Evolutionary conservation across 53 echinoderm and acorn worm species (phyloP).

Genomic region (Hippasteria phrygiana): DNA sequence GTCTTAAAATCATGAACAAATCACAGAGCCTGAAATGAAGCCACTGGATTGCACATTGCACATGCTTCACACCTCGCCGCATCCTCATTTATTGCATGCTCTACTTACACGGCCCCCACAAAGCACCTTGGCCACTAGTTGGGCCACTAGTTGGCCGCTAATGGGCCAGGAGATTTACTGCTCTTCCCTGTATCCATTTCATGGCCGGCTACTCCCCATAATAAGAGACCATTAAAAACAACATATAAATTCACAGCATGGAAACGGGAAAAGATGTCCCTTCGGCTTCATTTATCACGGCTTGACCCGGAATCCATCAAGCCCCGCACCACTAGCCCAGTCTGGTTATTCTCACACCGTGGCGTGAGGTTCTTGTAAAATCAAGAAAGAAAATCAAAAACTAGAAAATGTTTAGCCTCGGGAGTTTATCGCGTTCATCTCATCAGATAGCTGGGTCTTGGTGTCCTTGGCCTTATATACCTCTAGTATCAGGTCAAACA

Average conservation of each 20-base stretch:
- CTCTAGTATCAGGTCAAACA: conserved; percentile 4
- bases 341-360: neutral
- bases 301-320: neutral
- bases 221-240: conserved; percentile 57
- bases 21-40: neutral
- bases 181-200: conserved; percentile 38
- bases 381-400: neutral
- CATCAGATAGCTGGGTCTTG: neutral
- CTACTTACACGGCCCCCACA: neutral
- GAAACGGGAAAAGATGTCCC: neutral
- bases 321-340: neutral
- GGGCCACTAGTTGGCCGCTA: neutral
- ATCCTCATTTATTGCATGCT: neutral
- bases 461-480: conserved; percentile 18
- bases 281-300: neutral
- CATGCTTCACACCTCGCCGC: neutral
- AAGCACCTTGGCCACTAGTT: neutral
- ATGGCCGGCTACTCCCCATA: conserved; percentile 29
- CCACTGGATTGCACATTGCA: neutral
- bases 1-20: too few relatives aligned
- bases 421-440: neutral
- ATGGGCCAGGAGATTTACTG: conserved; percentile 54
- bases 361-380: too few relatives aligned
- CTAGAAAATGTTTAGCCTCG: too few relatives aligned
- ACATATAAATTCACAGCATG: neutral